Percentiles rank a stretch among this genome's conserved stretches.
These are phyloP conservation scores for Petrophora chlorosata DNA, from an alignment of 2,888 invertebrate species.

Conservation along the genomic window DNA sequence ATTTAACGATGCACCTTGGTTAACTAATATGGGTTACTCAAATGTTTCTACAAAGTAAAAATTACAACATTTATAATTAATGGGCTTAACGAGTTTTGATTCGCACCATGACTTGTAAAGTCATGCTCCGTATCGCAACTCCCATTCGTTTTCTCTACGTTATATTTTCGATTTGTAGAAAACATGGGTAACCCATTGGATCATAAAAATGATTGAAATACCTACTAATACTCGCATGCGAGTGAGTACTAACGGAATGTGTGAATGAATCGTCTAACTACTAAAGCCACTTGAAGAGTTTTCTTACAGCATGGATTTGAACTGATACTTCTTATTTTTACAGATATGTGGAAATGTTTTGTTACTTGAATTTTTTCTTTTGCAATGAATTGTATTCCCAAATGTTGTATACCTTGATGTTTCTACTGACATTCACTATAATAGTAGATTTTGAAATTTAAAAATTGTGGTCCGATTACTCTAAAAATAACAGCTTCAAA, in stretches of 20 bases:
- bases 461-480: background rate
- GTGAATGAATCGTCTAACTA: conserved; percentile 34
- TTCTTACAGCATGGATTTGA: conserved; percentile 39
- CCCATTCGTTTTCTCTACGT: too few relatives aligned
- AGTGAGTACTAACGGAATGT: conserved; percentile 63
- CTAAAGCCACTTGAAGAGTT: conserved; percentile 11
- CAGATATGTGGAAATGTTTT: conserved; percentile 14
- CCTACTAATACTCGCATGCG: conserved; percentile 64
- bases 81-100: too few relatives aligned
- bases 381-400: conserved; percentile 17
- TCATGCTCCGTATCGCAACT: too few relatives aligned
- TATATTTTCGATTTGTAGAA: too few relatives aligned
- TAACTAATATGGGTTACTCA: too few relatives aligned
- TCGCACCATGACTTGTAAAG: too few relatives aligned
- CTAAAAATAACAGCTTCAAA: too few relatives aligned
- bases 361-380: conserved; percentile 13
- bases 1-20: conserved; percentile 24
- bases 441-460: background rate
- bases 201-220: too few relatives aligned
- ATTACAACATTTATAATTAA: too few relatives aligned
- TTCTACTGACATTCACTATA: conserved; percentile 33
- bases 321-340: conserved; percentile 13
- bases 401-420: conserved; percentile 25
- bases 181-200: too few relatives aligned
- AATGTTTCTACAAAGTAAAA: too few relatives aligned